A percentile compares a stretch with the other conserved stretches of the same genome.
Conservation (phyloP, 1,140 invertebrate species). For the Macrobrachium rosenbergii region DNA sequence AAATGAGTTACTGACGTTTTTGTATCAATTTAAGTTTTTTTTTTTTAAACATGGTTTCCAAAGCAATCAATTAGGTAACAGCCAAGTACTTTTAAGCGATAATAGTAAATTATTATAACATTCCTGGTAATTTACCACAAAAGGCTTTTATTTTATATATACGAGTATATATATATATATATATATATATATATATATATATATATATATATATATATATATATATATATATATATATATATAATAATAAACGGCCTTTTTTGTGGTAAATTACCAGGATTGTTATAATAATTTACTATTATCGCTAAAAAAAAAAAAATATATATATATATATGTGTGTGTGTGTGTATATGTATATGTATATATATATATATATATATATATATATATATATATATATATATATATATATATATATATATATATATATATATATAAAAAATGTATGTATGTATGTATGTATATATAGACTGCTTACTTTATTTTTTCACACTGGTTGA, state of each 20-base stretch:
- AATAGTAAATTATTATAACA: too few species aligned
- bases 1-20: too few species aligned
- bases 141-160: background rate
- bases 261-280: too few species aligned
- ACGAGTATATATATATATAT: background rate
- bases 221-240: constrained; percentile 11
- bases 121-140: too few species aligned
- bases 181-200: background rate
- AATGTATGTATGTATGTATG: background rate
- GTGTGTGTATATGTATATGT: background rate
- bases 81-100: too few species aligned
- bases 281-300: too few species aligned
- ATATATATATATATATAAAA: constrained; percentile 14
- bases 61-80: too few species aligned
- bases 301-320: background rate
- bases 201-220: constrained; percentile 11
- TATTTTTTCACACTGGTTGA: too few species aligned
- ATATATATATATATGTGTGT: constrained; percentile 4
- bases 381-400: constrained; percentile 14
- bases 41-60: too few species aligned
- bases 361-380: constrained; percentile 17
- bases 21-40: too few species aligned
- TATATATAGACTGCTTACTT: background rate
- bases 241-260: background rate
- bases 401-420: constrained; percentile 19